These are phyloP conservation scores for Pseudeuparius sepicola DNA, from an alignment of 2,888 invertebrate genomes.

Conservation along the genomic window DNA sequence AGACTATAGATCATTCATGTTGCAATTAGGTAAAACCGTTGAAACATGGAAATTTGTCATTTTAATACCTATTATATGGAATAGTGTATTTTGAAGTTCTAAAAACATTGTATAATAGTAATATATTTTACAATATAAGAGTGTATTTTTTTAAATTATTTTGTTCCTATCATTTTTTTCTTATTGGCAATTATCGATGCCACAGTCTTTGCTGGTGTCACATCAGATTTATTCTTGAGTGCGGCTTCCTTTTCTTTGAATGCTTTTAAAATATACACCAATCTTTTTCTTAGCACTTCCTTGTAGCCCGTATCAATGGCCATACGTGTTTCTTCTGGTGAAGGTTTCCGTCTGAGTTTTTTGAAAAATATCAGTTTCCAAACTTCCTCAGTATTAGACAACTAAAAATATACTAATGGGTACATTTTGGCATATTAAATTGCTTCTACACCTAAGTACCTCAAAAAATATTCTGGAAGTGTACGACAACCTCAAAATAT, in stretches of 20 bases:
- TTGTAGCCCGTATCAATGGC: conserved; percentile 23
- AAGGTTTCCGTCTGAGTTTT: conserved; percentile 19
- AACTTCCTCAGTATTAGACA: conserved; percentile 23
- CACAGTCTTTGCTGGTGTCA: too few species aligned
- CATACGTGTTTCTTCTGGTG: conserved; percentile 21
- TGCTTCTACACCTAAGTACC: conserved; percentile 14
- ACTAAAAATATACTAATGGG: conserved; percentile 12
- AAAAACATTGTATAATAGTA: too few species aligned
- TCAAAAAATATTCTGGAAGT: conserved; percentile 24
- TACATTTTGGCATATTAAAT: neutral
- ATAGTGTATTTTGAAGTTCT: too few species aligned
- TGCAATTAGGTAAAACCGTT: too few species aligned
- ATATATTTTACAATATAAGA: too few species aligned
- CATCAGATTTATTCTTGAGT: too few species aligned
- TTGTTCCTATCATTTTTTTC: too few species aligned
- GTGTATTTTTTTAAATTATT: too few species aligned
- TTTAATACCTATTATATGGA: too few species aligned
- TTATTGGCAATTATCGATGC: too few species aligned
- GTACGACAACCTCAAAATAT: conserved; percentile 20
- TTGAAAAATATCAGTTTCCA: conserved; percentile 23
- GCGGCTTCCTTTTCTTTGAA: conserved; percentile 11
- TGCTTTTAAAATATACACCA: conserved; percentile 17
- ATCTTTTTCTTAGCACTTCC: conserved; percentile 19
- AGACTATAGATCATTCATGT: too few species aligned
- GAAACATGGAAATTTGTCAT: too few species aligned